Conservation (phyloP, 2,113 vertebrate species). For the Myotis yumanensis region DNA sequence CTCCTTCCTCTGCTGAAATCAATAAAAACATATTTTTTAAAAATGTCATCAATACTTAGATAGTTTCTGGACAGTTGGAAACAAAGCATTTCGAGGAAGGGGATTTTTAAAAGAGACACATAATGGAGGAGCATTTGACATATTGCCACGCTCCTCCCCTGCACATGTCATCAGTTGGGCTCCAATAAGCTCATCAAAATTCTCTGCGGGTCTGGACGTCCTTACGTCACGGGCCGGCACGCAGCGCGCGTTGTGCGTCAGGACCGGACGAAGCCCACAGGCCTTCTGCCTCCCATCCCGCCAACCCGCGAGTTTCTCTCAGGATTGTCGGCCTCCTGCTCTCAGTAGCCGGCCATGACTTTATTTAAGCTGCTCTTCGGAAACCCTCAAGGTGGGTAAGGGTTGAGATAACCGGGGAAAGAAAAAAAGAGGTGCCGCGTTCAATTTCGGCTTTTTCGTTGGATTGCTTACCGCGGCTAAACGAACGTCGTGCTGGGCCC, state of each 20-base stretch:
- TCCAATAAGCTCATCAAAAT: not conserved
- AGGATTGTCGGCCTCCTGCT: not conserved
- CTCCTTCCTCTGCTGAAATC: too few species aligned
- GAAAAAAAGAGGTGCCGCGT: too few species aligned
- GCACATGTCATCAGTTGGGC: not conserved
- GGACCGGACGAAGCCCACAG: accelerated
- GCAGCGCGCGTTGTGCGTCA: too few species aligned
- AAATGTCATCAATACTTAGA: not conserved
- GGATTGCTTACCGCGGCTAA: not conserved
- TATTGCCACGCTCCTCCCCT: not conserved
- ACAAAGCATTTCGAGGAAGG: not conserved
- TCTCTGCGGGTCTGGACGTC: not conserved
- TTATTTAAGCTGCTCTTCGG: too few species aligned
- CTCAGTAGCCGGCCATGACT: not conserved
- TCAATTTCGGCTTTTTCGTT: not conserved
- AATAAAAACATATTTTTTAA: too few species aligned
- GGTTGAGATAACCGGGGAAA: not conserved
- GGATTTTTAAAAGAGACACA: not conserved
- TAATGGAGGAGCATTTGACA: not conserved
- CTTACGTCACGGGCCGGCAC: too few species aligned
- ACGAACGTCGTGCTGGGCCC: not conserved
- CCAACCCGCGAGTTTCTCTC: not conserved
- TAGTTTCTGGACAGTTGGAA: not conserved
- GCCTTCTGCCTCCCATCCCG: not conserved
- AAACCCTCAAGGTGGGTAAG: not conserved